A percentile compares a stretch with the other conserved stretches of the same genome.
Conservation (phyloP, 2,113 vertebrate species). For the Alosa alosa region DNA sequence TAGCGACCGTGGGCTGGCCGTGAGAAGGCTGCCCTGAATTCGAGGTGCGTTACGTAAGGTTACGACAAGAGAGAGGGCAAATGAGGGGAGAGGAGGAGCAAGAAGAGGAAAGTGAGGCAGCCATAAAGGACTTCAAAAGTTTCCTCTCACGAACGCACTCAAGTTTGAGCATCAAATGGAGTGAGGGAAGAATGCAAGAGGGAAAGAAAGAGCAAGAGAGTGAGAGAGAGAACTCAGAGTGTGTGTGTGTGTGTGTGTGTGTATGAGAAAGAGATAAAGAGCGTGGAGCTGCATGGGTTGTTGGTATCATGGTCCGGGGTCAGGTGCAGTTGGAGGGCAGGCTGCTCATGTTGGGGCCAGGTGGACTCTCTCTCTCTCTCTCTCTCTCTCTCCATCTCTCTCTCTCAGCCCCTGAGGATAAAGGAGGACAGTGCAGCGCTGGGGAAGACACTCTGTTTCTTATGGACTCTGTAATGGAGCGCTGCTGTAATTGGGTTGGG, state of each 20-base stretch:
- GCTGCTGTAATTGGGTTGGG: slow-evolving; percentile 62
- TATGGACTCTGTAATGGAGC: slow-evolving; percentile 60
- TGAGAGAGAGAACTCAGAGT: not conserved
- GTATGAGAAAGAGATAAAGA: not conserved
- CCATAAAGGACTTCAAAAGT: not conserved
- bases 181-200: not conserved
- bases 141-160: not conserved
- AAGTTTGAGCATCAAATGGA: not conserved
- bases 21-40: not conserved
- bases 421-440: not conserved
- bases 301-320: slow-evolving; percentile 1
- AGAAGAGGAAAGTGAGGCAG: not conserved
- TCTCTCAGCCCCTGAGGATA: not conserved
- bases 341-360: not conserved
- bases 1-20: not conserved
- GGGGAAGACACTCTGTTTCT: not conserved
- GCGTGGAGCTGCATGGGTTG: not conserved
- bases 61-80: not conserved
- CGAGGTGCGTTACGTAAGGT: not conserved
- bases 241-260: not conserved
- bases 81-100: not conserved
- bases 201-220: not conserved
- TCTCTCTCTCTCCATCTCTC: not conserved
- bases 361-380: not conserved
- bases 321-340: not conserved